These are phyloP conservation scores for Ariolimax columbianus DNA, from an alignment of 2,888 invertebrate genomes.

Conservation along the genomic window DNA sequence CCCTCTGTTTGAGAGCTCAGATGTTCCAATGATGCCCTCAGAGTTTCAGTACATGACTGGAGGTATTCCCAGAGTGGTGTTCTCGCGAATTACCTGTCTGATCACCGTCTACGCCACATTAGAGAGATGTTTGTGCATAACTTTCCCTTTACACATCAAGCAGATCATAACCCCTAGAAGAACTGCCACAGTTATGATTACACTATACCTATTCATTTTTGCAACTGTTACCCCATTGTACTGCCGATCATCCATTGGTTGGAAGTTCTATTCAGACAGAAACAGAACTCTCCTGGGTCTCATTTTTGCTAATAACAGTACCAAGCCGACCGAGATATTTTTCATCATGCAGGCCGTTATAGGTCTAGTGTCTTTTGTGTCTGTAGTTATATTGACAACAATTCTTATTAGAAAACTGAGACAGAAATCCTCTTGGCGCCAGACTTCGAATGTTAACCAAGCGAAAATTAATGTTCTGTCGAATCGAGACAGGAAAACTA, in stretches of 20 bases:
- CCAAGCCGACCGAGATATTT: background rate
- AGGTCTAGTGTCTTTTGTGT: background rate
- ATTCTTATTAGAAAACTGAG: background rate
- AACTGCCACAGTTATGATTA: background rate
- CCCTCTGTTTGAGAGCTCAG: background rate
- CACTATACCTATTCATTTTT: background rate
- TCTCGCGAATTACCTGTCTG: background rate
- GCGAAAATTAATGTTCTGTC: background rate
- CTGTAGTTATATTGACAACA: background rate
- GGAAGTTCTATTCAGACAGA: slow-evolving; percentile 1
- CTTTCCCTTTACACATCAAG: slow-evolving; percentile 8
- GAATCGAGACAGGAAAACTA: background rate
- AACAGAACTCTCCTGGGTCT: slow-evolving; percentile 5
- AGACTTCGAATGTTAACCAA: background rate
- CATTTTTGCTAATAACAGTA: background rate
- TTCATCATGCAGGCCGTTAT: background rate
- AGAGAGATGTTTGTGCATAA: slow-evolving; percentile 4
- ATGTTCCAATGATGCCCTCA: background rate
- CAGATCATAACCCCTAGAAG: slow-evolving; percentile 2
- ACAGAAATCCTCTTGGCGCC: background rate
- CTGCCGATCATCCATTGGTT: background rate
- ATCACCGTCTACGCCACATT: background rate
- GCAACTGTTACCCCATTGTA: background rate
- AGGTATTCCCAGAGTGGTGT: background rate
- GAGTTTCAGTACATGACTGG: slow-evolving; percentile 12